Evolutionary conservation across 2,888 invertebrate species (phyloP).

Genomic region (Drosophila merina): DNA sequence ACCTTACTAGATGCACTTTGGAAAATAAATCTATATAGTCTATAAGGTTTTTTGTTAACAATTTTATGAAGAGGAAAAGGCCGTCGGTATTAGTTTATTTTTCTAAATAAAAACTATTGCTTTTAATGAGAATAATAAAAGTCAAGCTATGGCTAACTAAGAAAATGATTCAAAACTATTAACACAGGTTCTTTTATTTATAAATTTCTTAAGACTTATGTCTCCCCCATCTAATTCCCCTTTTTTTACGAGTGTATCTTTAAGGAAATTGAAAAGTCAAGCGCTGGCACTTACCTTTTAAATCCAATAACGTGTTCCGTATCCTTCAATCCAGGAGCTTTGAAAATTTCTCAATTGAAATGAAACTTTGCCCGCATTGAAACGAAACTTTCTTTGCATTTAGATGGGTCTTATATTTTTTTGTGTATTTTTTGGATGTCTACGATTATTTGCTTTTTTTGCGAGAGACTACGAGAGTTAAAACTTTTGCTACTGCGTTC

Average conservation of each 20-base stretch:
- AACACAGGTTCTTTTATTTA: too few species aligned
- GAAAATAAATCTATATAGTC: not conserved
- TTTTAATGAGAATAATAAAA: too few species aligned
- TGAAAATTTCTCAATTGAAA: conserved; percentile 52
- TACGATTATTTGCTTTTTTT: conserved; percentile 24
- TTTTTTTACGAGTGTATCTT: conserved; percentile 1
- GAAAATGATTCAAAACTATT: too few species aligned
- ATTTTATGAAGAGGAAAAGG: not conserved
- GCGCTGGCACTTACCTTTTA: conserved; percentile 56
- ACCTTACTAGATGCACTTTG: conserved; percentile 8
- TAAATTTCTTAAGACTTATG: too few species aligned
- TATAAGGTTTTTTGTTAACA: not conserved
- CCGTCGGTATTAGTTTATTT: not conserved
- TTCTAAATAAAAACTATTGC: too few species aligned
- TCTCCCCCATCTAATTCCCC: too few species aligned
- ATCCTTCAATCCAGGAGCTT: conserved; percentile 56
- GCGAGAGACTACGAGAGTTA: conserved; percentile 8
- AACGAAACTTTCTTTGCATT: conserved; percentile 38
- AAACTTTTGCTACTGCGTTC: conserved; percentile 6
- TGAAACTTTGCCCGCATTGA: conserved; percentile 51
- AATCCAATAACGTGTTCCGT: conserved; percentile 61
- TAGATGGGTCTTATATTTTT: not conserved
- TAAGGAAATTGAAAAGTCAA: conserved; percentile 36
- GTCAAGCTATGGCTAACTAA: too few species aligned
- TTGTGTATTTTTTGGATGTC: conserved; percentile 26